phyloP scores from a whole-genome alignment of 2,797 vertebrate genomes.

The Oophaga sylvatica region DNA sequence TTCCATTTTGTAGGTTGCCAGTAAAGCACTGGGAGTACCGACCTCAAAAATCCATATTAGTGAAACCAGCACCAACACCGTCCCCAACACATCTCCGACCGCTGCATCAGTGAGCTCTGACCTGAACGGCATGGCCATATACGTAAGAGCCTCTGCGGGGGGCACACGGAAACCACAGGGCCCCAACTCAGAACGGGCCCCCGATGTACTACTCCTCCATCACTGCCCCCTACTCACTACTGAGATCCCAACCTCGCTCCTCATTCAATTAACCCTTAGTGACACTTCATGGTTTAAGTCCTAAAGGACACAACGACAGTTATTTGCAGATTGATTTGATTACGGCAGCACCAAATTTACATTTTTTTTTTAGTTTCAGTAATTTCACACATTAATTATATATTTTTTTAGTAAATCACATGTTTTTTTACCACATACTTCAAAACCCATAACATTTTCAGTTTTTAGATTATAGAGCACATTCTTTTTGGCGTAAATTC shows the following conservation, averaged over 20 bases:
- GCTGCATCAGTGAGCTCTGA: slow-evolving; percentile 90
- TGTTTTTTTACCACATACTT: too few relatives aligned
- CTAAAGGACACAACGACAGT: neutral
- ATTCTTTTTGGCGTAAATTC: too few relatives aligned
- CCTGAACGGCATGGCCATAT: slow-evolving; percentile 89
- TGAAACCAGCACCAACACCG: slow-evolving; percentile 92
- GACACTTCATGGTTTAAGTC: too few relatives aligned
- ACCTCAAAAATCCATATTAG: slow-evolving; percentile 87
- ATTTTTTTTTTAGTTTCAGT: too few relatives aligned
- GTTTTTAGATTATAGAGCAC: too few relatives aligned
- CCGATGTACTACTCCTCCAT: neutral
- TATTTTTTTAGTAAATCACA: too few relatives aligned
- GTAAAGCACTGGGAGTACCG: slow-evolving; percentile 82
- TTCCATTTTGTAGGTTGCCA: slow-evolving; percentile 82
- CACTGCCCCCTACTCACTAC: neutral
- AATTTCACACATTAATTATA: too few relatives aligned
- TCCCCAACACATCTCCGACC: slow-evolving; percentile 91
- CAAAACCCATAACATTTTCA: too few relatives aligned
- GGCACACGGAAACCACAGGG: neutral
- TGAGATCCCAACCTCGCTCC: too few relatives aligned
- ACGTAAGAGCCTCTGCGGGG: slow-evolving; percentile 70
- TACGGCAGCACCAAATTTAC: too few relatives aligned
- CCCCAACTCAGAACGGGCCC: neutral
- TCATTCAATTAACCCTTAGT: too few relatives aligned
- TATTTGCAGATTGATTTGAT: neutral